A percentile compares a stretch with the other conserved stretches of the same genome.
Evolutionary conservation across 37 sponge, comb jelly and placozoan genomes (phyloP).

Genomic region (Mnemiopsis leidyi): DNA sequence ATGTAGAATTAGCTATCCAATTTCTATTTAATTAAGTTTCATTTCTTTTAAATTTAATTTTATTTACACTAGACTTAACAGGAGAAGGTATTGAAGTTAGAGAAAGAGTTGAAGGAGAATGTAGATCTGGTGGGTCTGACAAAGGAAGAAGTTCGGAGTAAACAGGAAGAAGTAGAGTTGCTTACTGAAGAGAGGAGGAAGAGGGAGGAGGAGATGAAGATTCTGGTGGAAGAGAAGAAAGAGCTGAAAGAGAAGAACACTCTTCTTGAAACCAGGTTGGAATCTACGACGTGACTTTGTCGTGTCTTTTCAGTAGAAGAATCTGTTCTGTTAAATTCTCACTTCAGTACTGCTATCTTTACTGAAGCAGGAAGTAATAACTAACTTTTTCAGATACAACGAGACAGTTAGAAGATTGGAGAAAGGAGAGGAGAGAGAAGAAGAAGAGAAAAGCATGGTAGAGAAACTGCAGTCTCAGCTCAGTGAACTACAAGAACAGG

Average conservation of each 20-base stretch:
- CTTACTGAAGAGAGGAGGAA: not conserved
- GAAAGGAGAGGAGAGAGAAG: not conserved
- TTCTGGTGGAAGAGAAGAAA: not conserved
- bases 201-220: not conserved
- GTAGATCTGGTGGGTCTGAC: not conserved
- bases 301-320: too few species aligned
- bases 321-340: too few species aligned
- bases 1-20: too few species aligned
- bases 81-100: not conserved
- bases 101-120: not conserved
- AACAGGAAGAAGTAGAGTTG: not conserved
- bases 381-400: too few species aligned
- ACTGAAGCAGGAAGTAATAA: too few species aligned
- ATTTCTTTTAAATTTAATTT: too few species aligned
- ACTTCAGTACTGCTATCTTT: too few species aligned
- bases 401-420: not conserved
- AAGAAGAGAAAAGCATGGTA: not conserved
- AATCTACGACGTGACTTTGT: too few species aligned
- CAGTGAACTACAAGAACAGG: slow-evolving; percentile 1
- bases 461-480: not conserved
- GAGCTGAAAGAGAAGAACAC: not conserved
- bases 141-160: not conserved
- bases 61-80: too few species aligned
- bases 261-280: too few species aligned
- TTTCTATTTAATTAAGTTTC: too few species aligned